Evolutionary conservation across 1,140 invertebrate species (phyloP).

Genomic region (Drosophila auraria): DNA sequence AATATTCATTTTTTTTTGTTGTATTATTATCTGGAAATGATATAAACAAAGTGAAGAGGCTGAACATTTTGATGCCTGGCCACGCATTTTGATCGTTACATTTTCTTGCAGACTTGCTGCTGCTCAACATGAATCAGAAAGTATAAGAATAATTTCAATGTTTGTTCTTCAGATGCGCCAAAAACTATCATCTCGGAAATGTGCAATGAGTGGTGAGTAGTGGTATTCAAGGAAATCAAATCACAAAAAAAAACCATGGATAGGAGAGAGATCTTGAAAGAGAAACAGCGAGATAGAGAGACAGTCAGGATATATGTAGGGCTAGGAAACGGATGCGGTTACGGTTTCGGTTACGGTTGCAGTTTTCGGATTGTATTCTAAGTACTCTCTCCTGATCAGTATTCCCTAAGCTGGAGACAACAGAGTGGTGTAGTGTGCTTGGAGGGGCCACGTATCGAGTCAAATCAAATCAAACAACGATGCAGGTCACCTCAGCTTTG

Average conservation of each 20-base stretch:
- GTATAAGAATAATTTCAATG: conserved; percentile 38
- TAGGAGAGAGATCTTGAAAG: conserved; percentile 52
- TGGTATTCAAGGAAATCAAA: conserved; percentile 38
- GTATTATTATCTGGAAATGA: conserved; percentile 51
- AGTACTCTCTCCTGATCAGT: conserved; percentile 16
- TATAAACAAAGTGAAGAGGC: conserved; percentile 59
- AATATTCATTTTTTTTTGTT: conserved; percentile 30
- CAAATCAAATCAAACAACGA: conserved; percentile 33
- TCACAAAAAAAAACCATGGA: conserved; percentile 15
- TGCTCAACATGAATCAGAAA: conserved; percentile 26
- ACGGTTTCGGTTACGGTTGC: conserved; percentile 35
- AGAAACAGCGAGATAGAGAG: conserved; percentile 25
- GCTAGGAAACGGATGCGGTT: conserved; percentile 46
- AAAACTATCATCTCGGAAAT: conserved; percentile 43
- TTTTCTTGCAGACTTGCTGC: conserved; percentile 24
- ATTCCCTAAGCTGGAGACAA: conserved; percentile 34
- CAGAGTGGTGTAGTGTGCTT: conserved; percentile 18
- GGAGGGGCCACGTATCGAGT: conserved; percentile 25
- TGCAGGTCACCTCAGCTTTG: conserved; percentile 28
- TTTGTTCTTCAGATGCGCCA: conserved; percentile 33
- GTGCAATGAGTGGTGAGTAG: conserved; percentile 55
- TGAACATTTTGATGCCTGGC: conserved; percentile 79
- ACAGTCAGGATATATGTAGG: conserved; percentile 42
- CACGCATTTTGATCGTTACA: conserved; percentile 77
- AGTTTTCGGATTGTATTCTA: conserved; percentile 20